Percentiles rank a stretch among this genome's conserved stretches.
Conservation (phyloP, 2,888 invertebrate species). For the Oxystoma pomonae region DNA sequence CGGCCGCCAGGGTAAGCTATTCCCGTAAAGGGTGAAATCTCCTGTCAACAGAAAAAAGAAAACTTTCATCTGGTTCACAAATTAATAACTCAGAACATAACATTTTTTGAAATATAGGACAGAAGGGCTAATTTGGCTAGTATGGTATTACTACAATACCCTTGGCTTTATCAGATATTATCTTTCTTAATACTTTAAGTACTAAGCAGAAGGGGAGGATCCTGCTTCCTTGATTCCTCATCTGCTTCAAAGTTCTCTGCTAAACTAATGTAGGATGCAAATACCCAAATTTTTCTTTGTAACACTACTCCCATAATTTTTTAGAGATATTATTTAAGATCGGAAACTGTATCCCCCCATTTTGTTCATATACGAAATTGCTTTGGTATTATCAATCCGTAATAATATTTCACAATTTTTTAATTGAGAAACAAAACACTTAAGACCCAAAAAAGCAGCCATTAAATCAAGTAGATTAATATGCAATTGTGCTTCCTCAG, state of each 20-base stretch:
- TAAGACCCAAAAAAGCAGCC: slow-evolving; percentile 16
- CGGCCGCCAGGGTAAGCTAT: slow-evolving; percentile 5
- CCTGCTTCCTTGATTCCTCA: slow-evolving; percentile 14
- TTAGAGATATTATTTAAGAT: slow-evolving; percentile 24
- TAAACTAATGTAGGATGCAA: slow-evolving; percentile 26
- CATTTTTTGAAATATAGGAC: slow-evolving; percentile 8
- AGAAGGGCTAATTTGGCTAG: slow-evolving; percentile 20
- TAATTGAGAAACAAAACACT: slow-evolving; percentile 14
- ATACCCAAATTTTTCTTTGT: slow-evolving; percentile 25
- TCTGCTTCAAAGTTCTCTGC: slow-evolving; percentile 25
- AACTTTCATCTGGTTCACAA: slow-evolving; percentile 9
- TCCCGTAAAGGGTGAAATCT: slow-evolving; percentile 2
- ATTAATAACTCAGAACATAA: slow-evolving; percentile 3
- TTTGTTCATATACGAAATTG: slow-evolving; percentile 24
- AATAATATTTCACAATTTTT: slow-evolving; percentile 12
- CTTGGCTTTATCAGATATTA: slow-evolving; percentile 19
- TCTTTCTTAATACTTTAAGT: slow-evolving; percentile 28
- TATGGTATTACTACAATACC: slow-evolving; percentile 17
- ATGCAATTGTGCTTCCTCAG: background rate
- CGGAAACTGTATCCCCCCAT: slow-evolving; percentile 24
- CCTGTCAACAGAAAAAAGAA: slow-evolving; percentile 12
- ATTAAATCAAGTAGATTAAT: background rate
- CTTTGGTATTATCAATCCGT: slow-evolving; percentile 22
- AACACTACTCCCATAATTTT: slow-evolving; percentile 27
- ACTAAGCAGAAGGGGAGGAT: slow-evolving; percentile 10